These are phyloP conservation scores for Papilio helenus DNA, from an alignment of 1,140 invertebrate genomes.

Conservation along the genomic window DNA sequence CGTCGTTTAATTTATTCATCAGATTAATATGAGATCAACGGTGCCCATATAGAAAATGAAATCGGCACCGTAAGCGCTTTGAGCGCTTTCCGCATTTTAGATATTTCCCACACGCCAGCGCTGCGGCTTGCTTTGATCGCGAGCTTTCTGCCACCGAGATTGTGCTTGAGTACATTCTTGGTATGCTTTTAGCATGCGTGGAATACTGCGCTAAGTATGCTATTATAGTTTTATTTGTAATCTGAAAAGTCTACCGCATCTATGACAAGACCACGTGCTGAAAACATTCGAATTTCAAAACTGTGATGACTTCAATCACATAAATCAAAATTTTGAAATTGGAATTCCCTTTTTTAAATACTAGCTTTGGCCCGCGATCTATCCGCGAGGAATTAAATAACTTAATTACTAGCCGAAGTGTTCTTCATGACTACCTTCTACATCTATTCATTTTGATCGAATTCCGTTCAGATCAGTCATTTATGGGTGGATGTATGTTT, in stretches of 20 bases:
- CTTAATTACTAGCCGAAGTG: too few species aligned
- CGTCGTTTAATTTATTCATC: background rate
- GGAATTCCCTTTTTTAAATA: background rate
- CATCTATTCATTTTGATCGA: too few species aligned
- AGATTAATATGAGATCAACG: background rate
- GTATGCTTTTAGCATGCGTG: background rate
- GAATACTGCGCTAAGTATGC: background rate
- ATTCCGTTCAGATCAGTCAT: too few species aligned
- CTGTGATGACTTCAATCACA: background rate
- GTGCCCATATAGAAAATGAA: background rate
- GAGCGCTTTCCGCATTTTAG: constrained; percentile 6
- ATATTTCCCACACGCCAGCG: background rate
- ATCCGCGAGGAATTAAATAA: too few species aligned
- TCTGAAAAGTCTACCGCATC: too few species aligned
- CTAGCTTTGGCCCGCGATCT: too few species aligned
- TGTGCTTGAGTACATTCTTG: background rate
- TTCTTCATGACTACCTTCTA: too few species aligned
- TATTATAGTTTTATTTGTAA: background rate
- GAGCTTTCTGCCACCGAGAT: constrained; percentile 2
- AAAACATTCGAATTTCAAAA: background rate
- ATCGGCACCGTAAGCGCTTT: background rate
- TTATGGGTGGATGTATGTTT: too few species aligned
- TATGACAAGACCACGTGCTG: too few species aligned
- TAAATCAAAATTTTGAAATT: background rate
- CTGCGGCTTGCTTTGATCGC: background rate